These are phyloP conservation scores for Hippocampus abdominalis DNA, from an alignment of 2,113 vertebrate genomes.

Conservation along the genomic window DNA sequence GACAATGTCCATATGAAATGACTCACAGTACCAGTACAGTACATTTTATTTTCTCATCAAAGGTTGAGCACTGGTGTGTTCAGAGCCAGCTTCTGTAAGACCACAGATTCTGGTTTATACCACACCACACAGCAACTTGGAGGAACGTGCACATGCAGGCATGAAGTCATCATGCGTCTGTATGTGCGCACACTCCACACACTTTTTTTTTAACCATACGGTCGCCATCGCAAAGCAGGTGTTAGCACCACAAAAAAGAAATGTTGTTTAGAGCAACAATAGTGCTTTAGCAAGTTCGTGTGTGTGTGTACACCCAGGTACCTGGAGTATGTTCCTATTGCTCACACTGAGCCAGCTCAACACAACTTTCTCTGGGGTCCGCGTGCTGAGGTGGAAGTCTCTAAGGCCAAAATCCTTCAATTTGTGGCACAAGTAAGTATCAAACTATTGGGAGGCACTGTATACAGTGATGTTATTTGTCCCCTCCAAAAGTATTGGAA, in stretches of 20 bases:
- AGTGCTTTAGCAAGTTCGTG: not conserved
- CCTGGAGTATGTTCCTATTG: not conserved
- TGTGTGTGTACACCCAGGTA: not conserved
- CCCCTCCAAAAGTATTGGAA: no score
- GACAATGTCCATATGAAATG: no score
- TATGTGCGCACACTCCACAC: not conserved
- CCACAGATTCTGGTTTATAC: slow-evolving; percentile 4
- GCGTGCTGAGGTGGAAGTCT: not conserved
- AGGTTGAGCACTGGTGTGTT: not conserved
- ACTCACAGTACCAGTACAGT: no score
- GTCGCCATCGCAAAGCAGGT: not conserved
- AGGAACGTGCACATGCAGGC: not conserved
- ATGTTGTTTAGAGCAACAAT: not conserved
- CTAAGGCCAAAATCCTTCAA: not conserved
- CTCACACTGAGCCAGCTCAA: not conserved
- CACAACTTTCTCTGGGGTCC: not conserved
- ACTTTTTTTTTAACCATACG: not conserved
- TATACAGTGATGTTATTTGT: not conserved
- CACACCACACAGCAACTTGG: not conserved
- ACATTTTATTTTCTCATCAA: not conserved
- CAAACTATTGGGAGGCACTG: not conserved
- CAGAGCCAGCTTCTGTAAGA: slow-evolving; percentile 1
- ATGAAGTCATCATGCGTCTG: not conserved
- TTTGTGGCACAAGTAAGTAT: not conserved
- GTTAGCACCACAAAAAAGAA: not conserved